A percentile compares a stretch with the other conserved stretches of the same genome.
phyloP scores from a whole-genome alignment of 1,140 invertebrate species.

The Orussus abietinus region DNA sequence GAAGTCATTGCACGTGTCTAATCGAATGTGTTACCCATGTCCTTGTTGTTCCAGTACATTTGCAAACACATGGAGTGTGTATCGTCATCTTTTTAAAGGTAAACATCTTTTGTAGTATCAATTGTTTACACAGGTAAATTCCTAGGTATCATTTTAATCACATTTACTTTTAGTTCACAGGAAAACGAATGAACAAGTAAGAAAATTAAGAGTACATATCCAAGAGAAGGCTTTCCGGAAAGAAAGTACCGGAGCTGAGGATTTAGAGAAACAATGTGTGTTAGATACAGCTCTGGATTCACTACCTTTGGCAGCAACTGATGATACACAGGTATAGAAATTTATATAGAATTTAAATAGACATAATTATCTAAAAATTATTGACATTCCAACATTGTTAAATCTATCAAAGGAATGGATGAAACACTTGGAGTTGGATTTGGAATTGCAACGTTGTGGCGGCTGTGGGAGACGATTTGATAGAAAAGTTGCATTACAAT shows the following conservation, averaged over 20 bases:
- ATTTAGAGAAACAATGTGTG: conserved; percentile 21
- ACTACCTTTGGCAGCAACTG: no score
- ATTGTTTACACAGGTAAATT: no score
- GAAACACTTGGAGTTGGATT: conserved; percentile 57
- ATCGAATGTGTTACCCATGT: conserved; percentile 63
- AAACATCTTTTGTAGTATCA: no score
- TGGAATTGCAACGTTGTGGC: conserved; percentile 59
- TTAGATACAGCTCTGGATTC: no score
- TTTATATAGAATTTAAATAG: no score
- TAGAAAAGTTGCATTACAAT: conserved; percentile 60
- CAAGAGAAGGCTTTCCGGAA: conserved; percentile 57
- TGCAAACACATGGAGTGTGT: conserved; percentile 66
- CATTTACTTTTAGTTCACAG: conserved; percentile 40
- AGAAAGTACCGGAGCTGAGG: conserved; percentile 38
- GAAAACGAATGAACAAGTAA: conserved; percentile 60
- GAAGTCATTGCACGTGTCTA: conserved; percentile 65
- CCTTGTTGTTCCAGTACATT: conserved; percentile 67
- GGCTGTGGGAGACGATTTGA: conserved; percentile 67
- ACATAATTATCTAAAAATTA: no score
- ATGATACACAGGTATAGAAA: no score
- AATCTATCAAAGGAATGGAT: conserved; percentile 54
- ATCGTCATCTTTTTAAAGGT: conserved; percentile 69
- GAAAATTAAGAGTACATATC: conserved; percentile 57
- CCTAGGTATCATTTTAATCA: conserved; percentile 9
- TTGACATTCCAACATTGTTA: no score